phyloP scores from a whole-genome alignment of 2,113 vertebrate species.

The Lanius ludovicianus region DNA sequence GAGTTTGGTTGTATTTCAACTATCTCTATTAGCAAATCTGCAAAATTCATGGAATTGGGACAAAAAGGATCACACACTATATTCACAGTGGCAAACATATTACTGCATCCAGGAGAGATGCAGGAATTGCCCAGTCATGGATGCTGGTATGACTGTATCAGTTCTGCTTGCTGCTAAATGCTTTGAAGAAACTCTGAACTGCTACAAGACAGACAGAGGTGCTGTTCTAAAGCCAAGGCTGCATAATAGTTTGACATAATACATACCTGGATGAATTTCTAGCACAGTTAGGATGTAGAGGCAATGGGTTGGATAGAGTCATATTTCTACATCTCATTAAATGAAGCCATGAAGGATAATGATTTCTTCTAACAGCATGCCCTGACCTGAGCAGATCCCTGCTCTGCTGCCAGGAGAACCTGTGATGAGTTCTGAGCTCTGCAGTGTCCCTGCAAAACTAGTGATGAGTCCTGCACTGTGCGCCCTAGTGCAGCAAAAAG shows the following conservation, averaged over 20 bases:
- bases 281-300: neutral
- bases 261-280: neutral
- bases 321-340: neutral
- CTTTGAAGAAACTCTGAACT: neutral
- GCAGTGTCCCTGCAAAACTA: neutral
- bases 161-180: neutral
- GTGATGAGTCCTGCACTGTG: neutral
- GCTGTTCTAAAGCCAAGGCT: neutral
- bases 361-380: neutral
- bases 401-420: neutral
- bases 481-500: neutral
- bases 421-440: accelerated
- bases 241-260: neutral
- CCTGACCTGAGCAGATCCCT: neutral
- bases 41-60: neutral
- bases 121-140: neutral
- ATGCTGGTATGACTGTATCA: neutral
- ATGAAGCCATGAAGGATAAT: neutral
- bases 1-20: neutral
- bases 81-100: neutral
- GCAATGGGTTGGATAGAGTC: accelerated
- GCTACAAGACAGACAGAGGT: neutral
- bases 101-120: neutral
- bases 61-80: neutral
- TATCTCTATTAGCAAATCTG: neutral